These are phyloP conservation scores for Hyposmocoma kahamanoa DNA, from an alignment of 1,140 invertebrate species.

Conservation along the genomic window DNA sequence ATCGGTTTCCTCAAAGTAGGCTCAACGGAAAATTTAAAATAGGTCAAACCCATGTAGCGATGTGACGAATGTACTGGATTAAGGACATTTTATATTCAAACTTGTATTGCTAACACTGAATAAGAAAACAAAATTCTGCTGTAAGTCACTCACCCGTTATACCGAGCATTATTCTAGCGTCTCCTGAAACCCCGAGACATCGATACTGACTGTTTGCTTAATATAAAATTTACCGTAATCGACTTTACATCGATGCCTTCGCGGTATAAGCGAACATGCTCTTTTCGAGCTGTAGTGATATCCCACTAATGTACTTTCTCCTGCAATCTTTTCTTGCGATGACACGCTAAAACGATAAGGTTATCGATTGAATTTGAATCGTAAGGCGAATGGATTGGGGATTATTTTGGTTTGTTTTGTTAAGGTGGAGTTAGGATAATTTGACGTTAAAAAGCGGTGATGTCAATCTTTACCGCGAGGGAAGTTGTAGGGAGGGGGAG, in stretches of 20 bases:
- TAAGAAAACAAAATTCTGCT: no score
- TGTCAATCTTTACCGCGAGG: slow-evolving; percentile 71
- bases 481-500: slow-evolving; percentile 56
- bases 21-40: no score
- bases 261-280: slow-evolving; percentile 55
- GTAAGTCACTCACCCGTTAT: no score
- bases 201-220: slow-evolving; percentile 54
- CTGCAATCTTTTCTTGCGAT: slow-evolving; percentile 69
- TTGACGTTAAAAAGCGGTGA: slow-evolving; percentile 56
- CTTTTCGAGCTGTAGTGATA: slow-evolving; percentile 64
- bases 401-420: slow-evolving; percentile 30
- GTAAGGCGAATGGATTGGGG: slow-evolving; percentile 31
- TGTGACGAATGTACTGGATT: no score
- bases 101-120: no score
- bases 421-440: slow-evolving; percentile 53
- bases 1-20: no score
- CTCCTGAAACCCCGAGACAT: slow-evolving; percentile 30
- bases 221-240: slow-evolving; percentile 62
- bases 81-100: no score
- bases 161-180: no score
- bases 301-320: slow-evolving; percentile 68
- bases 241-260: slow-evolving; percentile 49
- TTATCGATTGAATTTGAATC: slow-evolving; percentile 25
- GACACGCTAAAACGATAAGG: slow-evolving; percentile 50
- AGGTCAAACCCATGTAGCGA: no score